Base-by-base conservation (phyloP, 2,888 invertebrate genomes). In the Drosophila sordidula region DNA sequence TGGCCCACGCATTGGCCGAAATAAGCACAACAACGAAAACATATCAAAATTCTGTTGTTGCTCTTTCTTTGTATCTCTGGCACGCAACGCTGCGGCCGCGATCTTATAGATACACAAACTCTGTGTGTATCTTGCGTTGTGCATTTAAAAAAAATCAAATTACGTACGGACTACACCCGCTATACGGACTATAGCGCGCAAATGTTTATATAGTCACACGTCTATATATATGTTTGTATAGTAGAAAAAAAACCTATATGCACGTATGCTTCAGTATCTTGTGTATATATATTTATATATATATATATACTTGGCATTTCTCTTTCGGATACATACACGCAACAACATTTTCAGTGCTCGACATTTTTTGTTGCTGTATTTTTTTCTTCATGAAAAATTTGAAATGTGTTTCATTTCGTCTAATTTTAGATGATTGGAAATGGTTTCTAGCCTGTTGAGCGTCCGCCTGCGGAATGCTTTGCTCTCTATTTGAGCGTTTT, bases 351-450 rank as follows among this genome's bases (percentile, higher is more conserved):
- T 80, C 75, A 70, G 38, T 61, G 62, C 68, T 78, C 77, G 84
- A 79, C 81, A 81, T 78, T 78, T 80, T 56, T 44, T 57, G 38
- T 64, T 54, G n/a, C 65, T 76, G 29, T 29, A 9, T 63, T n/a
- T 50, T 57, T 38, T 49, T 50, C 59, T 74, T 84, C 80, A 86
- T 74, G 81, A 86, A 85, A 84, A 83, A 75, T 86, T 82, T 86
- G 85, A 89, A 89, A 89, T 89, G 80, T 89, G 88, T 89, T 87
- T 89, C 83, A 83, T 83, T 83, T 80, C 73, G 78, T 83, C 80
- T 89, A 89, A 83, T 74, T 81, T 89, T 89, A 89, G 89, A 80
- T 78, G 78, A 87, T 87, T 87, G 86, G 83, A 87, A 87, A 84
- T 79, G 78, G 61, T 77, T 64, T 70, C 72, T 57, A 34, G 42